Conservation (phyloP, 2,888 invertebrate species). For the Luffia ferchaultella region DNA sequence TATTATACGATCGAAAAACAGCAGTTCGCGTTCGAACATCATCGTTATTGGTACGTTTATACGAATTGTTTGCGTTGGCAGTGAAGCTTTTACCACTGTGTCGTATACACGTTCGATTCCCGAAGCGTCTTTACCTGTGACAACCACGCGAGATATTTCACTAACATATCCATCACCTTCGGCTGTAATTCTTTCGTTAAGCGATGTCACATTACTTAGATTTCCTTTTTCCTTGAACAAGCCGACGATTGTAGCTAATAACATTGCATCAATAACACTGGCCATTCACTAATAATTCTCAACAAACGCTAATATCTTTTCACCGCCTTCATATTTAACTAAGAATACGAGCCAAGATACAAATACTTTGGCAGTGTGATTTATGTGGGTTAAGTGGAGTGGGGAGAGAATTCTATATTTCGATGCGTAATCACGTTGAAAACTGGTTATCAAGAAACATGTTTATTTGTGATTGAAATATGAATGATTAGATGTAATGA, state of each 20-base stretch:
- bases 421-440: no score
- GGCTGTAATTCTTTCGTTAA: background rate
- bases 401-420: no score
- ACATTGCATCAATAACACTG: background rate
- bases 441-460: no score
- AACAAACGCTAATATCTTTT: no score
- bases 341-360: no score
- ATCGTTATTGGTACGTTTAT: slow-evolving; percentile 1
- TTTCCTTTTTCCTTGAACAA: background rate
- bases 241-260: background rate
- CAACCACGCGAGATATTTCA: background rate
- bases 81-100: slow-evolving; percentile 1
- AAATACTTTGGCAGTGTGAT: no score
- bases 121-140: background rate
- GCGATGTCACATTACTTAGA: background rate
- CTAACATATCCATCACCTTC: slow-evolving; percentile 4
- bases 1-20: background rate
- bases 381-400: no score
- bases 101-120: background rate
- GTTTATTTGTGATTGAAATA: no score
- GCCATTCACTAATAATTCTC: no score
- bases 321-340: no score
- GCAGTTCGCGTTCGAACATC: slow-evolving; percentile 1
- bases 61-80: background rate
- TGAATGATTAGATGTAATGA: no score